Percentiles rank a stretch among this genome's conserved stretches.
These are phyloP conservation scores for Plumapathes pennacea DNA, from an alignment of 92 coral and sea anemone genomes.

Conservation along the genomic window DNA sequence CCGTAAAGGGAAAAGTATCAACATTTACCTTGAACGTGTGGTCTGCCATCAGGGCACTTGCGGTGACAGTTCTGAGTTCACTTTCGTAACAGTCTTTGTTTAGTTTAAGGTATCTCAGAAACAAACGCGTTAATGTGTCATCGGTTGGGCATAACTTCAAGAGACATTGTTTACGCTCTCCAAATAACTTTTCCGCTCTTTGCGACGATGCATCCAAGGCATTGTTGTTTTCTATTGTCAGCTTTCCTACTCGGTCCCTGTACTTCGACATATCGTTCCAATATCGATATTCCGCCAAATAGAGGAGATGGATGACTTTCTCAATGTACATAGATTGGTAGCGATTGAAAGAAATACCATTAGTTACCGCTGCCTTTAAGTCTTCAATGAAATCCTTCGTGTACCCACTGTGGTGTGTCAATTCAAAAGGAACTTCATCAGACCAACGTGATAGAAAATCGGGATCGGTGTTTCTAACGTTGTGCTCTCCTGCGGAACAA, in stretches of 20 bases:
- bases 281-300: conserved; percentile 8
- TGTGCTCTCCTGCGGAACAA: conserved; percentile 33
- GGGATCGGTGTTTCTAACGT: conserved; percentile 34
- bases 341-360: conserved; percentile 32
- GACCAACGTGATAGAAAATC: no score
- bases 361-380: conserved; percentile 2
- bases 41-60: conserved; percentile 55
- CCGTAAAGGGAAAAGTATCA: no score
- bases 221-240: background rate
- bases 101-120: conserved; percentile 11
- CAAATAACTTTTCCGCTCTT: conserved; percentile 4
- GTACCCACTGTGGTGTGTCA: conserved; percentile 32
- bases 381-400: conserved; percentile 11
- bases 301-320: conserved; percentile 13
- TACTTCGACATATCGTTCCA: conserved; percentile 10
- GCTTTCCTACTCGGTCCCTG: background rate
- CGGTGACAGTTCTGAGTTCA: conserved; percentile 14
- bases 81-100: conserved; percentile 8
- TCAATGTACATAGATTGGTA: conserved; percentile 25
- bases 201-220: background rate
- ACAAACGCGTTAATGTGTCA: conserved; percentile 2
- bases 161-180: background rate
- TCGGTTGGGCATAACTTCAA: conserved; percentile 8
- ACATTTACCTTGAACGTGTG: conserved; percentile 54
- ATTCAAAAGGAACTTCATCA: conserved; percentile 18